phyloP scores from a whole-genome alignment of 2,797 vertebrate species.

The Sternarchorhynchus goeldii region DNA sequence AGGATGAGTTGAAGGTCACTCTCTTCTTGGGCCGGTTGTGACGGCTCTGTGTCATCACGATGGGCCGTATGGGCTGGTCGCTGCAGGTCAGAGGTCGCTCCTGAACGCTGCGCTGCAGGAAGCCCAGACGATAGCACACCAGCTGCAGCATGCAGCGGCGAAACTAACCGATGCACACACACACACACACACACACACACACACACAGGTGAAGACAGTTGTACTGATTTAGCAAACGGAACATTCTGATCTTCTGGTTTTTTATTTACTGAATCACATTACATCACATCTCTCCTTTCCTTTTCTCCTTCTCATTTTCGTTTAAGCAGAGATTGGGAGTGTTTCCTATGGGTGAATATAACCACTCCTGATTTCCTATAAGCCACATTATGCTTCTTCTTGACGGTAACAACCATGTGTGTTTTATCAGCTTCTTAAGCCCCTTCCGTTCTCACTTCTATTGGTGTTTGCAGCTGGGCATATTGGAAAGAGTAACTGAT shows the following conservation, averaged over 20 bases:
- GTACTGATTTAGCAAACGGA: conserved; percentile 9
- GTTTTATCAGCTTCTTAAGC: too few relatives aligned
- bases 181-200: conserved; percentile 29
- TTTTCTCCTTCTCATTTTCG: too few relatives aligned
- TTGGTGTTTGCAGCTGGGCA: too few relatives aligned
- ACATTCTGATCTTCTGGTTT: background rate
- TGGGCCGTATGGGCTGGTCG: conserved; percentile 80
- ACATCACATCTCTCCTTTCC: too few relatives aligned
- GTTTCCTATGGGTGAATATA: too few relatives aligned
- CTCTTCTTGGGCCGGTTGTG: conserved; percentile 86
- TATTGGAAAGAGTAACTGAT: too few relatives aligned
- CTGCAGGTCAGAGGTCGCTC: conserved; percentile 71
- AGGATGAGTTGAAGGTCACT: conserved; percentile 92
- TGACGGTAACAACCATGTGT: too few relatives aligned
- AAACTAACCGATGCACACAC: conserved; percentile 73
- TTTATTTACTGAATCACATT: too few relatives aligned
- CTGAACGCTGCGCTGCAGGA: conserved; percentile 76
- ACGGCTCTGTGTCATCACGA: conserved; percentile 78
- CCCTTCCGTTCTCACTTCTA: too few relatives aligned
- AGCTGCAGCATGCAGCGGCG: conserved; percentile 84
- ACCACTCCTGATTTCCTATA: too few relatives aligned
- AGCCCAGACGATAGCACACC: conserved; percentile 81
- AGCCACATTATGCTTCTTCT: too few relatives aligned
- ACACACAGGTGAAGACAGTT: background rate
- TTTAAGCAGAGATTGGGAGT: too few relatives aligned